Evolutionary conservation across 2,113 vertebrate genomes (phyloP).

Genomic region (Paraplagusia blochii): DNA sequence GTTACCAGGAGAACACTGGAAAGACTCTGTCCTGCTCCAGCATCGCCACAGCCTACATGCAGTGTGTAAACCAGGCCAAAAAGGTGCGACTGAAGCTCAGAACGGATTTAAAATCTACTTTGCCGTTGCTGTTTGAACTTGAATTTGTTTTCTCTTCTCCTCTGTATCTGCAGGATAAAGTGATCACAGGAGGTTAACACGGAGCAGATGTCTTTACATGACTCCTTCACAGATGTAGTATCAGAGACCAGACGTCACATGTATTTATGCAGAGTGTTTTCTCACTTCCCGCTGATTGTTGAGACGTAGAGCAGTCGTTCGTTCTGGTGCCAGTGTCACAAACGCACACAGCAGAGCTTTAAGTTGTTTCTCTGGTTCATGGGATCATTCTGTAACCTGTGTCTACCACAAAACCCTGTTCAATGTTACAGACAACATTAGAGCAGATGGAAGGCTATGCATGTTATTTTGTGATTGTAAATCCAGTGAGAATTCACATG

Average conservation of each 20-base stretch:
- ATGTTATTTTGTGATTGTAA: constrained; percentile 1
- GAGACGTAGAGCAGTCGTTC: neutral
- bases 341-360: constrained; percentile 1
- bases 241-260: too few relatives aligned
- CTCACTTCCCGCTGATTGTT: neutral
- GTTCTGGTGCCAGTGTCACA: neutral
- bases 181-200: constrained; percentile 53
- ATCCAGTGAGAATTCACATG: neutral
- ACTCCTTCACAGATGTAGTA: too few relatives aligned
- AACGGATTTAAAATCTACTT: neutral
- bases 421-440: neutral
- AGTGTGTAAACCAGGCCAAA: constrained; percentile 87
- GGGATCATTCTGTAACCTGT: constrained; percentile 29
- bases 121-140: neutral
- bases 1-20: constrained; percentile 82
- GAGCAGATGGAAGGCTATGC: neutral
- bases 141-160: neutral
- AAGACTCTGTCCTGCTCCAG: constrained; percentile 87
- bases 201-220: neutral
- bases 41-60: constrained; percentile 86
- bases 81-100: constrained; percentile 69
- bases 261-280: too few relatives aligned
- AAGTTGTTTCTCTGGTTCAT: constrained; percentile 8
- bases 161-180: constrained; percentile 46
- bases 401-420: constrained; percentile 1